Evolutionary conservation across 2,113 vertebrate genomes (phyloP).

Genomic region (Acinonyx jubatus): DNA sequence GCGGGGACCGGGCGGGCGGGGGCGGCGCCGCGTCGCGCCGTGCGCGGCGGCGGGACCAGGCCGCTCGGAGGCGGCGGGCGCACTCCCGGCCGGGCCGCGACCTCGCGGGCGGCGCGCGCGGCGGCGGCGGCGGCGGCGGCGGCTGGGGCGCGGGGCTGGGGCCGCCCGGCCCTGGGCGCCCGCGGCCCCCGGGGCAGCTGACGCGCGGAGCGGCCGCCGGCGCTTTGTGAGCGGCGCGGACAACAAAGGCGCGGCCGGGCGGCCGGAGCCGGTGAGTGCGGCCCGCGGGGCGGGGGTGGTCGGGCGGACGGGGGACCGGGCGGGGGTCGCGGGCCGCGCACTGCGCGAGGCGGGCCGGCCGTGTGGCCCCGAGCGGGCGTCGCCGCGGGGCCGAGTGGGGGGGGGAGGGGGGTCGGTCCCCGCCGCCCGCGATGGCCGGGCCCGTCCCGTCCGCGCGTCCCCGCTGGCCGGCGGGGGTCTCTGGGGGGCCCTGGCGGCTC

Average conservation of each 20-base stretch:
- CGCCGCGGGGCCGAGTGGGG: background rate
- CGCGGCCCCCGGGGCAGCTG: conserved; percentile 49
- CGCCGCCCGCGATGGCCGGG: background rate
- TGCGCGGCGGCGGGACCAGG: conserved; percentile 38
- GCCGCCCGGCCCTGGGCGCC: conserved; percentile 70
- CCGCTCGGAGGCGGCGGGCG: conserved; percentile 35
- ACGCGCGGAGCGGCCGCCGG: conserved; percentile 38
- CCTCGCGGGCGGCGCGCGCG: conserved; percentile 45
- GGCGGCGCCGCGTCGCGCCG: background rate
- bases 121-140: background rate
- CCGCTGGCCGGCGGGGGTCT: background rate
- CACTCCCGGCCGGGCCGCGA: conserved; percentile 44
- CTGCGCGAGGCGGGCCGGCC: background rate
- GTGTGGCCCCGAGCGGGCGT: background rate
- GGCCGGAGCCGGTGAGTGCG: conserved; percentile 63
- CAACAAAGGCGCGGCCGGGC: conserved; percentile 61
- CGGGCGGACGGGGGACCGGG: background rate
- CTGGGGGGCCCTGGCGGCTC: background rate
- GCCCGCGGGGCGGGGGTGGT: background rate
- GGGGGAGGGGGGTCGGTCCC: background rate
- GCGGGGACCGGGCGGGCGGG: conserved; percentile 50
- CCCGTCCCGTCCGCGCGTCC: too few relatives aligned
- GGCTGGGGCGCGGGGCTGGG: conserved; percentile 42
- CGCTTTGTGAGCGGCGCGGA: conserved; percentile 71
- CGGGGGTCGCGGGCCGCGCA: background rate